These are phyloP conservation scores for Hestina assimilis DNA, from an alignment of 1,140 invertebrate species.

Conservation along the genomic window DNA sequence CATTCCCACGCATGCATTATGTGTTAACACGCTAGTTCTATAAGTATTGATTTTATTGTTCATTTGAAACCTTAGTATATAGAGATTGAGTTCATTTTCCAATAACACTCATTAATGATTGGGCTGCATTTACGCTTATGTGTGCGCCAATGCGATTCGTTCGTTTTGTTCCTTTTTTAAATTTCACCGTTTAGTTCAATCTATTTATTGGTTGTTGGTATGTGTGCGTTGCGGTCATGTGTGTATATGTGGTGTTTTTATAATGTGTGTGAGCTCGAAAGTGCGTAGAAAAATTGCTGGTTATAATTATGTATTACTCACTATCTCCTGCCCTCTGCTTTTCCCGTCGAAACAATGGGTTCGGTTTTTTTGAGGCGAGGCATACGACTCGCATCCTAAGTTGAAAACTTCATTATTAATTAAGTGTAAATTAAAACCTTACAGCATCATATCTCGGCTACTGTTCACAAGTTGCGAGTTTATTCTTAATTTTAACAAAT, in stretches of 20 bases:
- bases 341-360: conserved; percentile 21
- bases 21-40: conserved; percentile 70
- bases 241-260: conserved; percentile 20
- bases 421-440: no score
- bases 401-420: background rate
- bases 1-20: conserved; percentile 65
- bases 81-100: conserved; percentile 29
- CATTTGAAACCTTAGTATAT: conserved; percentile 39
- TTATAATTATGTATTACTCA: conserved; percentile 57
- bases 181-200: conserved; percentile 78
- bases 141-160: conserved; percentile 68
- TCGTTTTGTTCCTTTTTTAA: conserved; percentile 78
- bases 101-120: conserved; percentile 55
- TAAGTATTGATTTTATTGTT: conserved; percentile 28
- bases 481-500: no score
- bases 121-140: conserved; percentile 64
- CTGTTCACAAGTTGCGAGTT: no score
- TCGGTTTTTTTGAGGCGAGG: conserved; percentile 1
- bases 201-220: conserved; percentile 71
- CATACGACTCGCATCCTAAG: background rate
- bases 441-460: no score
- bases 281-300: conserved; percentile 76
- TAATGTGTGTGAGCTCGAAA: conserved; percentile 55
- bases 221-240: conserved; percentile 60
- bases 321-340: conserved; percentile 30